Base-by-base conservation (phyloP, 2,113 vertebrate genomes). In the Vanacampus margaritifer region DNA sequence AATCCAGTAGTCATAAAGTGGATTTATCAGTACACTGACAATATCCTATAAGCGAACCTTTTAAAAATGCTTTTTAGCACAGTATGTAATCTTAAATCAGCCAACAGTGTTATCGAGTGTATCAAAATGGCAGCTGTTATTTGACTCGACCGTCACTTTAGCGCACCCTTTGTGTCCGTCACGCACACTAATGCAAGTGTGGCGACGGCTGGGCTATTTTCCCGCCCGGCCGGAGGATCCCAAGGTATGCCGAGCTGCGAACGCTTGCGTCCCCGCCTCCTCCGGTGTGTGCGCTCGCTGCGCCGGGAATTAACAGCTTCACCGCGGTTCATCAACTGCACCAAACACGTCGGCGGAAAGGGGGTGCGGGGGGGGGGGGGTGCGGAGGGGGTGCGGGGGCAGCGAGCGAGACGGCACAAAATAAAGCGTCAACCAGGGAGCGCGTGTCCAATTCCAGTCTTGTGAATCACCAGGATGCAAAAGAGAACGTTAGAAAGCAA, bases 261-360 rank as follows among this genome's bases (percentile, higher is more conserved):
- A 86, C 68, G 76, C 74, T 68, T 87, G 80, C 68, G 81, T 67
- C 74, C 64, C 45, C 56, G 67, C 83, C 73, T 75, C 73, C 78
- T 85, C 67, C 80, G 75, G 79, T 79, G 70, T 70, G 80, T 24
- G 58, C 76, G 74, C 76, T 75, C 36, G 37, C 76, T 77, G 86
- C 73, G 78, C 58, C 66, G 81, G 80, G 86, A 87, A 88, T 88
- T 88, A 87, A 84, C 83, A 79, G 79, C 79, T 83, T 83, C 80
- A 74, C 75, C 72, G 81, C 74, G 72, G 81, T 79, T 84, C 83
- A 83, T 85, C 84, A 85, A 76, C 71, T 79, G 59, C 37, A 67
- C 65, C 68, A 75, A 80, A 81, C 76, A 78, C 71, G 63, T 64
- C 75, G 69, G 65, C 67, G 72, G 79, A 68, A 76, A 54, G 73